Conservation (phyloP, 2,113 vertebrate genomes). For the Rhipidura dahli region DNA sequence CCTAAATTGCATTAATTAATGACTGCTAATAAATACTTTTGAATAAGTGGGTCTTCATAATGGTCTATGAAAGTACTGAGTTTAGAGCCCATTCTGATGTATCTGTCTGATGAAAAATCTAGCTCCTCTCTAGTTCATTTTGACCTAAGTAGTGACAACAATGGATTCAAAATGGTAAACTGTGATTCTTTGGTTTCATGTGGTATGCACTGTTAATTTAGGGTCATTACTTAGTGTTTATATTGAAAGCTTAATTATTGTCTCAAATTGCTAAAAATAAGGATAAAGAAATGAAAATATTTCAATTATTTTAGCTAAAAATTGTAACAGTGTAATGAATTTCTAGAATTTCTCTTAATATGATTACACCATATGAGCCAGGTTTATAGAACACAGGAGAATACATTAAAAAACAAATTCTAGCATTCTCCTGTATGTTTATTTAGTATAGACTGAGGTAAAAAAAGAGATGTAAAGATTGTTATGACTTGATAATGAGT, state of each 20-base stretch:
- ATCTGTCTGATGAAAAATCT: neutral
- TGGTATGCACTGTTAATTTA: neutral
- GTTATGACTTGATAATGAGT: neutral
- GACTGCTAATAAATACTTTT: neutral
- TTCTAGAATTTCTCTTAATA: neutral
- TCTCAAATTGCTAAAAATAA: neutral
- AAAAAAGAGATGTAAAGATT: neutral
- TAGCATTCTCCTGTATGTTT: neutral
- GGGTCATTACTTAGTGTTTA: neutral
- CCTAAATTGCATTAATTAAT: neutral
- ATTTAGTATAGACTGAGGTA: neutral
- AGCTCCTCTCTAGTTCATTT: neutral
- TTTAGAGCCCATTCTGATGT: neutral
- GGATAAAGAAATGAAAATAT: neutral
- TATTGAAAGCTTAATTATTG: neutral
- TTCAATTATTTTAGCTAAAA: neutral
- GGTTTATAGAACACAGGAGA: neutral
- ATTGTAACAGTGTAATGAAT: accelerated
- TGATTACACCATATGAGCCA: neutral
- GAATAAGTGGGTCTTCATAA: neutral
- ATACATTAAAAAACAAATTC: neutral
- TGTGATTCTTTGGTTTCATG: neutral
- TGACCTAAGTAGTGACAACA: neutral
- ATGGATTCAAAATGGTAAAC: neutral
- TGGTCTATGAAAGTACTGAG: neutral